A percentile compares a stretch with the other conserved stretches of the same genome.
phyloP scores from a whole-genome alignment of 2,113 vertebrate genomes.

The Paedocypris sp. region DNA sequence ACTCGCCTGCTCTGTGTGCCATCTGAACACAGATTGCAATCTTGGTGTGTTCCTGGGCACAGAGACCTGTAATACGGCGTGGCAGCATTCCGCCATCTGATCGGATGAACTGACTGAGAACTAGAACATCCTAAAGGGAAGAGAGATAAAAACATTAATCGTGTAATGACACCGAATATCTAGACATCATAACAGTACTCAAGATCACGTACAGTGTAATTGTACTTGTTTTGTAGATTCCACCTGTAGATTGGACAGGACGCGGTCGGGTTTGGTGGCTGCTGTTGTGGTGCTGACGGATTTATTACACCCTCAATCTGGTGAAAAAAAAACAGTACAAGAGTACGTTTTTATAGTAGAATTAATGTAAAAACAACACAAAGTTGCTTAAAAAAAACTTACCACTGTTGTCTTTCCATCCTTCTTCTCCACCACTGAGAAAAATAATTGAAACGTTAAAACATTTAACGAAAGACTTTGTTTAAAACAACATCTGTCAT shows the following conservation, averaged over 20 bases:
- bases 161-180: no score
- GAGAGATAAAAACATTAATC: background rate
- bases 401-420: conserved; percentile 53
- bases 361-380: background rate
- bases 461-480: no score
- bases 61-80: conserved; percentile 79
- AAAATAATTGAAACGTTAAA: no score
- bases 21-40: conserved; percentile 85
- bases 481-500: no score
- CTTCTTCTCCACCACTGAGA: conserved; percentile 56
- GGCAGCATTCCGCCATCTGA: conserved; percentile 87
- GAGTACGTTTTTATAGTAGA: background rate
- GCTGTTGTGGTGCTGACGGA: conserved; percentile 40
- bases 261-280: conserved; percentile 81
- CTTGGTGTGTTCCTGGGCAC: conserved; percentile 82
- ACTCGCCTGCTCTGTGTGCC: conserved; percentile 82
- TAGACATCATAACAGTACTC: background rate
- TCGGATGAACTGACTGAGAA: conserved; percentile 90
- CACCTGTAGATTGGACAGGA: conserved; percentile 92
- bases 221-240: conserved; percentile 91
- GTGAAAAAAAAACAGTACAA: conserved; percentile 27
- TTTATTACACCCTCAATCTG: conserved; percentile 77
- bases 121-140: conserved; percentile 73
- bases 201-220: conserved; percentile 73
- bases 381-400: conserved; percentile 38